These are phyloP conservation scores for Seira ritae DNA, from an alignment of 2,888 invertebrate species.

Conservation along the genomic window DNA sequence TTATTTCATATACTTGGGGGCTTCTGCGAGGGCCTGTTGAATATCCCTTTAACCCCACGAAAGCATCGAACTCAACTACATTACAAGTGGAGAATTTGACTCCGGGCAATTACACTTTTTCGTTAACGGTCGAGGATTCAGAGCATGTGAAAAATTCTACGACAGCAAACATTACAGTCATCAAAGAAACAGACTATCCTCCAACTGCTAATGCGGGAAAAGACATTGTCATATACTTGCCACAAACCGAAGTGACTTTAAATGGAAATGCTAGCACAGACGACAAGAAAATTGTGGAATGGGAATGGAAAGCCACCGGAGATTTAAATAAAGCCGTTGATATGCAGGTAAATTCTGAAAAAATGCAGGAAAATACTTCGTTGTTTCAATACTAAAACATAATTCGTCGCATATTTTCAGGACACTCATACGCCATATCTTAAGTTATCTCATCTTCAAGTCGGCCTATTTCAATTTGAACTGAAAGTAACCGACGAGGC, in stretches of 20 bases:
- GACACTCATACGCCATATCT: constrained; percentile 93
- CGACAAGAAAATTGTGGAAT: constrained; percentile 93
- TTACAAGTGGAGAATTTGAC: constrained; percentile 89
- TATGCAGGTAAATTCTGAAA: constrained; percentile 81
- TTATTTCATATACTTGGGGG: constrained; percentile 95
- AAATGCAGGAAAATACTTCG: neutral
- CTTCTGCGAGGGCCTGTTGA: constrained; percentile 90
- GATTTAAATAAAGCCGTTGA: constrained; percentile 94
- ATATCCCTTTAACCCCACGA: constrained; percentile 85
- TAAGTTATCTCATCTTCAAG: constrained; percentile 91
- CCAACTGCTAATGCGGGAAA: constrained; percentile 95
- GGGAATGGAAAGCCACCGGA: constrained; percentile 96
- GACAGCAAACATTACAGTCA: constrained; percentile 90
- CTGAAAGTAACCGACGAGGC: constrained; percentile 94
- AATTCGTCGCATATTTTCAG: constrained; percentile 75
- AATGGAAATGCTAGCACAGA: constrained; percentile 95
- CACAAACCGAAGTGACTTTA: constrained; percentile 88
- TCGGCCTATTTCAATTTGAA: constrained; percentile 95
- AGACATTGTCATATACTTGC: constrained; percentile 92
- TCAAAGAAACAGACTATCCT: constrained; percentile 95
- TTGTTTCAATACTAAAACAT: too few species aligned
- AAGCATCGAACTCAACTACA: constrained; percentile 82
- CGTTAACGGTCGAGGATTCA: constrained; percentile 92
- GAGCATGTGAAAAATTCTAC: constrained; percentile 91
- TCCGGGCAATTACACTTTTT: constrained; percentile 93